These are phyloP conservation scores for Vandiemenella viatica DNA, from an alignment of 2,888 invertebrate species.

Conservation along the genomic window DNA sequence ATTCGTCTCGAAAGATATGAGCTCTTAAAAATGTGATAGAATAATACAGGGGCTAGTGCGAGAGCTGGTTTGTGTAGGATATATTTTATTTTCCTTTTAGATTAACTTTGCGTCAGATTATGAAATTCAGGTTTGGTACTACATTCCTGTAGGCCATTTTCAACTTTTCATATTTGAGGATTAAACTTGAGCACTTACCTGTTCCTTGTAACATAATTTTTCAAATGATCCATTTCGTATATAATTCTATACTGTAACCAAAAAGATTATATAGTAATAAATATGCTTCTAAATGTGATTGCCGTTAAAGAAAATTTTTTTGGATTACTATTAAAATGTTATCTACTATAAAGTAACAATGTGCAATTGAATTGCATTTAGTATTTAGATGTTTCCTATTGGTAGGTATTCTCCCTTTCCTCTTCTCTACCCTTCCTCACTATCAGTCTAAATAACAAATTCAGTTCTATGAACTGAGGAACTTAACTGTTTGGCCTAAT, in stretches of 20 bases:
- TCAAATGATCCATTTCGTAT: conserved; percentile 7
- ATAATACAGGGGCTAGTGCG: too few species aligned
- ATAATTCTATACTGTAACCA: not conserved
- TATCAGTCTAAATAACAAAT: conserved; percentile 12
- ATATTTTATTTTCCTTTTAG: too few species aligned
- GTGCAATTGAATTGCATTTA: conserved; percentile 14
- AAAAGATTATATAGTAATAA: not conserved
- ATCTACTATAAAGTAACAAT: conserved; percentile 11
- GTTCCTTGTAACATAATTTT: too few species aligned
- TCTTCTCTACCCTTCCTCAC: not conserved
- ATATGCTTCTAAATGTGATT: conserved; percentile 12
- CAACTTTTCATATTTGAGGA: too few species aligned
- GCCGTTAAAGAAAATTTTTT: conserved; percentile 9
- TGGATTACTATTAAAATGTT: conserved; percentile 10
- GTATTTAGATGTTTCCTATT: conserved; percentile 12
- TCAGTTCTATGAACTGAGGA: conserved; percentile 18
- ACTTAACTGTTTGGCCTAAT: conserved; percentile 18
- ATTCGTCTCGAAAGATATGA: too few species aligned
- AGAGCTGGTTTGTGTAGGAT: too few species aligned
- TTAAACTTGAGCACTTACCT: too few species aligned
- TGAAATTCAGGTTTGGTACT: too few species aligned
- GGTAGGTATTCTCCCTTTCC: not conserved
- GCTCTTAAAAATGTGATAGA: too few species aligned
- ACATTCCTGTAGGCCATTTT: too few species aligned
- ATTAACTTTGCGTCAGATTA: too few species aligned